Conservation (phyloP, 2,113 vertebrate species). For the Mastomys coucha region DNA sequence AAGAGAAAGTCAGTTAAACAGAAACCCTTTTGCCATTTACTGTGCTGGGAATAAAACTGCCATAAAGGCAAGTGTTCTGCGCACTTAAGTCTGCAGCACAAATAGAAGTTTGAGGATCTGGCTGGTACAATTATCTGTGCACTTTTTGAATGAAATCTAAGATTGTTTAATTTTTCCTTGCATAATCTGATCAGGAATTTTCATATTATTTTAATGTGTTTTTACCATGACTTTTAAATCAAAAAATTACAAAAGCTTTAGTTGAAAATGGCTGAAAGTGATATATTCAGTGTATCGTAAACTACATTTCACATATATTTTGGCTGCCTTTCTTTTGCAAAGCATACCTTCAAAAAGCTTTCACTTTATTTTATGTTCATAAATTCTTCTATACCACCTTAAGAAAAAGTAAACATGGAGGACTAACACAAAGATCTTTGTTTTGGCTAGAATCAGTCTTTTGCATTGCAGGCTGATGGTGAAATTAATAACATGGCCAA, state of each 20-base stretch:
- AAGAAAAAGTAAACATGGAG: slow-evolving; percentile 23
- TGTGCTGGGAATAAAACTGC: slow-evolving; percentile 66
- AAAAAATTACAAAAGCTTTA: neutral
- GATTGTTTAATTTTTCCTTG: neutral
- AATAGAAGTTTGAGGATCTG: neutral
- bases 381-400: neutral
- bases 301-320: neutral
- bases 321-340: neutral
- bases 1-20: slow-evolving; percentile 59
- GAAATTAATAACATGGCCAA: neutral
- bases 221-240: neutral
- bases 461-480: neutral
- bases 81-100: slow-evolving; percentile 65
- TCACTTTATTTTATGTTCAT: neutral
- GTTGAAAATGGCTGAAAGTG: neutral
- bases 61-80: slow-evolving; percentile 69
- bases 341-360: neutral
- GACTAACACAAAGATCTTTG: neutral
- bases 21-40: slow-evolving; percentile 60
- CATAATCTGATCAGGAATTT: neutral
- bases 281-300: neutral
- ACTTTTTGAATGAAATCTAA: neutral
- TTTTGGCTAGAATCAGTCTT: neutral
- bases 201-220: neutral
- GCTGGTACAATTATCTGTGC: slow-evolving; percentile 46